Conservation (phyloP, 1,140 invertebrate genomes). For the Subanguina moxae region DNA sequence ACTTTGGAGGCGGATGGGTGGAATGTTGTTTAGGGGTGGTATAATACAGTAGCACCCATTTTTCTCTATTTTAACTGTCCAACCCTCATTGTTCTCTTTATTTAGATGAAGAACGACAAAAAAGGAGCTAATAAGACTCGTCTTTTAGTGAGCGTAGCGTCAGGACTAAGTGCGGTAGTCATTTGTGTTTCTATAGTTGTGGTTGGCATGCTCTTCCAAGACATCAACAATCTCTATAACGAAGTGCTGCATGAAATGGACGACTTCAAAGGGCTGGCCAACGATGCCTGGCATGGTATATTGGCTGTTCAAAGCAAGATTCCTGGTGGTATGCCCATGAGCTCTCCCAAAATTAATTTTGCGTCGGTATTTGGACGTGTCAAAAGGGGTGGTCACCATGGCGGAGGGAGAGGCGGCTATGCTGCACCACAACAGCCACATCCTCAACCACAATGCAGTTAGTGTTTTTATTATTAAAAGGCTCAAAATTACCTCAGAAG, state of each 20-base stretch:
- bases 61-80: too few relatives aligned
- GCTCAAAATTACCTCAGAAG: neutral
- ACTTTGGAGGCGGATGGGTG: too few relatives aligned
- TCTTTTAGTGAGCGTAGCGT: constrained; percentile 11
- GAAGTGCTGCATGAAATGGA: constrained; percentile 25
- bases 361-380: constrained; percentile 13
- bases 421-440: constrained; percentile 10
- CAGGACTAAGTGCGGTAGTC: constrained; percentile 10
- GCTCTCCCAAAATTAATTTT: constrained; percentile 11
- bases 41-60: too few relatives aligned
- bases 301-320: constrained; percentile 28
- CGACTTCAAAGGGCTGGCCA: constrained; percentile 29
- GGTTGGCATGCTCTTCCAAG: constrained; percentile 24
- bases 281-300: constrained; percentile 43
- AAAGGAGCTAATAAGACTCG: neutral
- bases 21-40: too few relatives aligned
- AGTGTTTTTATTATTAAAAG: neutral
- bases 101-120: too few relatives aligned
- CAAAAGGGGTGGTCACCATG: constrained; percentile 2
- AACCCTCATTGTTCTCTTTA: too few relatives aligned
- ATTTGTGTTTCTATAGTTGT: constrained; percentile 14
- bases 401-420: constrained; percentile 4
- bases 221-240: constrained; percentile 24
- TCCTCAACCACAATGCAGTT: constrained; percentile 19
- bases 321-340: neutral